Conservation (phyloP, 1,140 invertebrate genomes). For the Pseudomyrmex cubaensis region DNA sequence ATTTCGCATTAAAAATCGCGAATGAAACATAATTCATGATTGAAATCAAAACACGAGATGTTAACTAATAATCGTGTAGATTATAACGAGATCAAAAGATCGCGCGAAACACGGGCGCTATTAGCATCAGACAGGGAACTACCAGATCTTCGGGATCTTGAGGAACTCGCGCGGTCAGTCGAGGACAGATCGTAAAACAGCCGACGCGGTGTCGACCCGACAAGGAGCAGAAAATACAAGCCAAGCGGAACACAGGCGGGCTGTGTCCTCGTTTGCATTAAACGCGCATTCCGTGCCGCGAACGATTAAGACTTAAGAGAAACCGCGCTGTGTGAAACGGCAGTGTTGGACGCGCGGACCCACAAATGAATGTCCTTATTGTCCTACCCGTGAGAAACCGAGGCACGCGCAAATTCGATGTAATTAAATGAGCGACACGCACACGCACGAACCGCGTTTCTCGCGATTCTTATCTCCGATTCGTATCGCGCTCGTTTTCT, state of each 20-base stretch:
- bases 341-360: constrained; percentile 4
- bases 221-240: constrained; percentile 64
- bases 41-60: neutral
- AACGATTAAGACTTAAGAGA: constrained; percentile 80
- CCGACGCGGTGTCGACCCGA: constrained; percentile 28
- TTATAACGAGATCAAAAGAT: constrained; percentile 43
- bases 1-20: constrained; percentile 15
- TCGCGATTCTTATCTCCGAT: constrained; percentile 15
- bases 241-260: constrained; percentile 70
- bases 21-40: constrained; percentile 28
- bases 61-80: neutral
- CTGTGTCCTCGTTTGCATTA: constrained; percentile 72
- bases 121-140: constrained; percentile 59
- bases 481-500: neutral
- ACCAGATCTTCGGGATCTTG: constrained; percentile 33
- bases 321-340: constrained; percentile 61
- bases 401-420: constrained; percentile 77
- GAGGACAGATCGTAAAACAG: constrained; percentile 64
- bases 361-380: constrained; percentile 82
- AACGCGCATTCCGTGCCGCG: constrained; percentile 76
- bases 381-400: constrained; percentile 79
- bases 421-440: constrained; percentile 72
- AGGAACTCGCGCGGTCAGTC: constrained; percentile 35
- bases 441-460: neutral
- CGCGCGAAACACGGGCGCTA: constrained; percentile 46